Base-by-base conservation (phyloP, 2,888 invertebrate species). In the Incurvaria masculella region DNA sequence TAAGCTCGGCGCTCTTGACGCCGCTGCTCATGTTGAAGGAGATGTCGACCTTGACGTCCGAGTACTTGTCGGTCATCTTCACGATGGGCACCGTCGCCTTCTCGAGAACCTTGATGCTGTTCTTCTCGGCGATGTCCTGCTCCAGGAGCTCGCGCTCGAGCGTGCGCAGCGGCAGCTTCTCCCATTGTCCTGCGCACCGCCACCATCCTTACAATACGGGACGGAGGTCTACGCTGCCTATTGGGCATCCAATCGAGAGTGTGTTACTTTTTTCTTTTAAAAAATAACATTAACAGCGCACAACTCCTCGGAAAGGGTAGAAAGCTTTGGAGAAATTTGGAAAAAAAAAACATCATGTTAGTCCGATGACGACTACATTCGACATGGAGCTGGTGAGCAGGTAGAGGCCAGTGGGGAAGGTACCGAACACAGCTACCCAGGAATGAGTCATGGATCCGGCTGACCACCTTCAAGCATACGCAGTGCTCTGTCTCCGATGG, bases 1-100 rank as follows among this genome's bases (percentile, higher is more conserved):
- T 97, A 55, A 97, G 86, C 72, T 95, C 92, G 10, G 97, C 98
- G 59, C 97, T 97, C 78, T 93, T 91, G 42, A 98, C 94, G 51
- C 97, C 97, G 73, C 95, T 97, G 70, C 88, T 91, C 91, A 97
- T 97, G 78, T 99, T 99, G 81, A 99, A 99, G 62, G 97, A 97
- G 68, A 99, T 98, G 80, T 99, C 99, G 62, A 95, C 96, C 81
- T 93, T 93, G 51, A 99, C 91, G 57, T 92, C 91, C 17, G 83
- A 83, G 63, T 78, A 78, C 51, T 78, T 79, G 68, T 98, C 97
- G 23, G 93, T 95, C 72, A 98, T 83, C 81, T 99, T 99, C 56
- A 99, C 94, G 62, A 99, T 98, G 60, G 99, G 99, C 59, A 99
- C 97, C 47, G 96, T 94, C 51, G 98, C 98, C 78, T 95, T 97